Base-by-base conservation (phyloP, 1,140 invertebrate species). In the Hestina assimilis region DNA sequence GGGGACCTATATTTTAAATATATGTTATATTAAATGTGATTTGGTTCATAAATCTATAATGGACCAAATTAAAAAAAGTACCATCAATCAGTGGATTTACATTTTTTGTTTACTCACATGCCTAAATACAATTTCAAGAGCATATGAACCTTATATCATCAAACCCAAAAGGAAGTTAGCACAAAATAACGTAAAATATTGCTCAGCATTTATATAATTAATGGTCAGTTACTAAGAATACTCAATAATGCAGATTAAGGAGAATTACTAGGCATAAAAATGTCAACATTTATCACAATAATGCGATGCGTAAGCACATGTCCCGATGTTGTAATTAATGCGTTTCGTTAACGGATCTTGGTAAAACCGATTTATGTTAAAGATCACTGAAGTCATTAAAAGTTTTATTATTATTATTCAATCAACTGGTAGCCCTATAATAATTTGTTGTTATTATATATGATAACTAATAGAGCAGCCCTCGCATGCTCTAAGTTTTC, bases 231-330 rank as follows among this genome's bases (percentile, higher is more conserved):
- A 38, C 33, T 3, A 4, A 19, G 33, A 38, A 38, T 14, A 8
- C 21, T 15, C 17, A 31, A 21, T 35, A 20, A 48, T 48, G 31
- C 19, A 2, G 33, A 48, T 48, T 48, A 48, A 12, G 35, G 5
- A 21, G 46, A 48, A 35, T 48, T 29, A 19, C 11, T 26, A 48
- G 11, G 14, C 29, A 35, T 48, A 35, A 48, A 48, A 35, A 48
- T 31, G 46, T 48, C 46, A 35, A 14, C 46, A 14, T 23, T 20
- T 48, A 48, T 48, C 29, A 48, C 46, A 23, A n/a, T 35, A 23
- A 33, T 17, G 9, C 28, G 28, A 45, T 43, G 41, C 21, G 21
- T 15, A 43, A 14, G 43, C 45, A 8, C 29, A 47, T 23, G 14
- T 47, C 15, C 31, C 20, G 20, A 23, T 48, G 31, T 35, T 35